Evolutionary conservation across 2,888 invertebrate genomes (phyloP).

Genomic region (Patella ulyssiponensis): DNA sequence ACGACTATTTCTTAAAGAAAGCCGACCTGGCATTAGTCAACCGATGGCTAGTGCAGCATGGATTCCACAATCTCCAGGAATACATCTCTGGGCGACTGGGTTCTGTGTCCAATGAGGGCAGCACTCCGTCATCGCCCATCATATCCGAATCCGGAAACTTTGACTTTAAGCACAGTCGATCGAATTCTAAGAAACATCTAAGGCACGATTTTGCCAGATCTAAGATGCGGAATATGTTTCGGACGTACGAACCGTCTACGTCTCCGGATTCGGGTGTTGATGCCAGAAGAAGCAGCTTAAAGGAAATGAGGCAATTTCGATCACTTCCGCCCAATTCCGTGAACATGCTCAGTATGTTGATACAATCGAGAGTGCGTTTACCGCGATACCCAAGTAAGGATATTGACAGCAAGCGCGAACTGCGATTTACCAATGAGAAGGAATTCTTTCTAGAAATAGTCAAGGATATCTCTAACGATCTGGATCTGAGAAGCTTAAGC

Average conservation of each 20-base stretch:
- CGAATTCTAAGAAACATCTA: constrained; percentile 74
- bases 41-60: constrained; percentile 74
- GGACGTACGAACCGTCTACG: constrained; percentile 68
- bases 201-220: constrained; percentile 75
- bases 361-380: constrained; percentile 74
- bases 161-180: constrained; percentile 57
- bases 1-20: constrained; percentile 74
- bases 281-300: constrained; percentile 73
- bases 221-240: constrained; percentile 74
- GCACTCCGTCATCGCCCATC: constrained; percentile 54
- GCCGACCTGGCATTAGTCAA: constrained; percentile 74
- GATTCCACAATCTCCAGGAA: constrained; percentile 72
- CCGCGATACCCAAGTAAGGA: constrained; percentile 74
- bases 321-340: constrained; percentile 75
- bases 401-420: constrained; percentile 72
- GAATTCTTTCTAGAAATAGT: constrained; percentile 76
- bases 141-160: constrained; percentile 56
- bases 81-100: constrained; percentile 48
- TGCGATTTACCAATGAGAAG: constrained; percentile 71
- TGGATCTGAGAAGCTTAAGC: constrained; percentile 74
- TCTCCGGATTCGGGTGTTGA: constrained; percentile 57
- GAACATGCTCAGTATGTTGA: constrained; percentile 74
- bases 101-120: constrained; percentile 48
- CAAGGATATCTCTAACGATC: constrained; percentile 75
- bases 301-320: constrained; percentile 75